Base-by-base conservation (phyloP, 2,113 vertebrate genomes). In the Atherinomorus stipes region DNA sequence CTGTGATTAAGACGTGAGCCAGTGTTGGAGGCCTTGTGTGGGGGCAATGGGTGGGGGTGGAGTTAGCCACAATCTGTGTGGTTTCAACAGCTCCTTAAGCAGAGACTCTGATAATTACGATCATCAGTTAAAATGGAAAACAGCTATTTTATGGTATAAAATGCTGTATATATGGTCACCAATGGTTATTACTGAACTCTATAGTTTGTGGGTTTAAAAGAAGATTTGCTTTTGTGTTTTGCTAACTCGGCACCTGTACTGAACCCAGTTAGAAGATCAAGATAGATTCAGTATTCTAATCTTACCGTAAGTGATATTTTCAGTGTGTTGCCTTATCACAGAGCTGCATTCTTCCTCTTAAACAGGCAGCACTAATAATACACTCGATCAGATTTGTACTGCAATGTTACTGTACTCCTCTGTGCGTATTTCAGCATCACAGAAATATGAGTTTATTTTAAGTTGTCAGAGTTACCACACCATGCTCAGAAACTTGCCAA, bases 1-100 rank as follows among this genome's bases (percentile, higher is more conserved):
- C 91, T 91, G 88, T 91, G 89, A 85, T 84, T 87, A 74, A 84
- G 72, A 71, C 37, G 50, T 56, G 54, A 74, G 64, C 78, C 34
- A 11, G 68, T 70, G 15, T 19, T 12, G 4, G 4, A 1, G 23
- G n/a, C n/a, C n/a, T n/a, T 1, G 22, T 15, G 51, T 25, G 51
- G 6, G 51, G 42, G 28, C 6, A 28, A 4, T 3, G 28, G 28
- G 28, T n/a, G 13, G 16, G 42, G 22, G 21, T 19, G 13, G 56
- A 61, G 74, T 75, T 70, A 60, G 62, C 74, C 68, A 80, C 66
- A 63, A 51, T 62, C 53, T 84, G 64, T 76, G 83, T 90, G 88
- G 85, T 91, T 92, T 89, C 38, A 81, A 78, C 82, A 90, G 83
- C 74, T 88, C 78, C 56, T 57, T 21, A 51, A 52, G 72, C 57